phyloP scores from a whole-genome alignment of 2,888 invertebrate species.

The Fragum fragum region DNA sequence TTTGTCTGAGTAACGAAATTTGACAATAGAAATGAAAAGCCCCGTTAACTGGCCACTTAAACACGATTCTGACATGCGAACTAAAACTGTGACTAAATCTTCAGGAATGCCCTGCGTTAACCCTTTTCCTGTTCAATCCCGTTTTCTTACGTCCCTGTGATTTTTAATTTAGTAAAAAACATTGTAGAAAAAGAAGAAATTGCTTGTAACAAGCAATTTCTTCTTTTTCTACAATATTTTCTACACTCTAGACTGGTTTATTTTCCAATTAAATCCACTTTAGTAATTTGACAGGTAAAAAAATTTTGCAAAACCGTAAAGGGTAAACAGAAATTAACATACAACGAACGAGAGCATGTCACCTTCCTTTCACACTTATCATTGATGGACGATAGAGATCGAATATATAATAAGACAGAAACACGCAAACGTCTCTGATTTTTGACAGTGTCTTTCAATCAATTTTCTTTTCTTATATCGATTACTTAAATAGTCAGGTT shows the following conservation, averaged over 20 bases:
- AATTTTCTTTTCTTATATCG: background rate
- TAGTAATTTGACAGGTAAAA: too few relatives aligned
- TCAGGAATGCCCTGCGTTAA: conserved; percentile 17
- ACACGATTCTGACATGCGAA: conserved; percentile 33
- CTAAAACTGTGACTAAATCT: conserved; percentile 26
- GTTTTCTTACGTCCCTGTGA: too few relatives aligned
- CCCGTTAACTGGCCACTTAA: conserved; percentile 21
- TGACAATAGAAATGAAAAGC: conserved; percentile 19
- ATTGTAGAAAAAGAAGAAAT: too few relatives aligned
- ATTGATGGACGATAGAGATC: conserved; percentile 11
- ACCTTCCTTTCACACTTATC: conserved; percentile 28
- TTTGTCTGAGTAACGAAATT: background rate
- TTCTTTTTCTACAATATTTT: too few relatives aligned
- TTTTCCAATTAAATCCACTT: too few relatives aligned
- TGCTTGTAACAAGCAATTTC: too few relatives aligned
- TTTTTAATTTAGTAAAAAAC: too few relatives aligned
- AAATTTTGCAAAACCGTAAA: too few relatives aligned
- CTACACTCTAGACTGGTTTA: too few relatives aligned
- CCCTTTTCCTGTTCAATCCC: too few relatives aligned
- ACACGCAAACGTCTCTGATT: background rate
- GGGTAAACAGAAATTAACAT: conserved; percentile 20
- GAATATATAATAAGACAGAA: conserved; percentile 15
- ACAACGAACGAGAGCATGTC: conserved; percentile 8
- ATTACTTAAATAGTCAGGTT: background rate
- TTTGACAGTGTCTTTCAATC: background rate